phyloP scores from a whole-genome alignment of 2,888 invertebrate species.

The Balanococcus diminutus region DNA sequence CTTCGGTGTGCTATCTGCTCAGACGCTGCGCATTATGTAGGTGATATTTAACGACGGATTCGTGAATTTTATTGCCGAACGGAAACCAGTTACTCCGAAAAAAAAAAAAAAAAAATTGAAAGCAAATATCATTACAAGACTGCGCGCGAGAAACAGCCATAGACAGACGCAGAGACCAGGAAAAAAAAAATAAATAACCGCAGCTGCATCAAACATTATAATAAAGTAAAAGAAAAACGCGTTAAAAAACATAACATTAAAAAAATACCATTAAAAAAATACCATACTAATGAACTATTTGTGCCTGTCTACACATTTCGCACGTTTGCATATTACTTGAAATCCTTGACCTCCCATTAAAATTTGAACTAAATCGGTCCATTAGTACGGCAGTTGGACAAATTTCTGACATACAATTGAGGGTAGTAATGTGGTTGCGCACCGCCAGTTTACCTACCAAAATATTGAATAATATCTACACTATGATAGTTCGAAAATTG shows the following conservation, averaged over 20 bases:
- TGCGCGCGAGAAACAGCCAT: background rate
- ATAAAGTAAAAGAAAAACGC: background rate
- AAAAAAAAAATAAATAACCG: background rate
- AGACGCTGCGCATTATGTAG: conserved; percentile 31
- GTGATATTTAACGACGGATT: conserved; percentile 40
- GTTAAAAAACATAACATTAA: background rate
- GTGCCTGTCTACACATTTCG: background rate
- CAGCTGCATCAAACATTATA: conserved; percentile 20
- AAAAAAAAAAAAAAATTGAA: conserved; percentile 30
- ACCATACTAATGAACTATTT: conserved; percentile 19
- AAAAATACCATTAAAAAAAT: too few relatives aligned
- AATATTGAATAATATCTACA: too few relatives aligned
- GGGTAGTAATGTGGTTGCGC: too few relatives aligned
- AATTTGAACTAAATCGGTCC: too few relatives aligned
- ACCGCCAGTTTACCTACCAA: too few relatives aligned
- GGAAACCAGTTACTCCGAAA: conserved; percentile 42
- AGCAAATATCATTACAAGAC: conserved; percentile 7
- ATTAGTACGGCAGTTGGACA: too few relatives aligned
- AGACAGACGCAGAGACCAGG: too few relatives aligned
- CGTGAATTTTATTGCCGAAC: conserved; percentile 33
- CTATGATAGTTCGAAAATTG: too few relatives aligned
- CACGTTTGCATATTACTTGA: conserved; percentile 12
- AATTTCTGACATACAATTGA: too few relatives aligned
- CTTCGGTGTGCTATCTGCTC: conserved; percentile 17
- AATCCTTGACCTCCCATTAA: too few relatives aligned